These are phyloP conservation scores for Gyrodactylus salaris DNA, from an alignment of 1,140 invertebrate genomes.

Conservation along the genomic window DNA sequence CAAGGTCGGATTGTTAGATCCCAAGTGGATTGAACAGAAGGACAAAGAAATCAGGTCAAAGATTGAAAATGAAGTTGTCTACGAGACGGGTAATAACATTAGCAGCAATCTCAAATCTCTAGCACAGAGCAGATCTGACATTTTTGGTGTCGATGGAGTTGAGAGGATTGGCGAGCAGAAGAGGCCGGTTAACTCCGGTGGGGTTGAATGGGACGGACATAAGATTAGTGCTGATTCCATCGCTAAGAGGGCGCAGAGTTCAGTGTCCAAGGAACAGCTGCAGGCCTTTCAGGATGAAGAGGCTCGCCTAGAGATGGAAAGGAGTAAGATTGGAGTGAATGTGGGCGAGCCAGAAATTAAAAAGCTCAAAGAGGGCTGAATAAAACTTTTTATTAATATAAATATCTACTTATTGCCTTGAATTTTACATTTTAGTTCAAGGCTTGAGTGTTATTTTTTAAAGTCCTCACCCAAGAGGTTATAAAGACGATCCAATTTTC, in stretches of 20 bases:
- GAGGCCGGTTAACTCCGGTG: neutral
- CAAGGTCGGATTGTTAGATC: slow-evolving; percentile 48
- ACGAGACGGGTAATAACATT: slow-evolving; percentile 37
- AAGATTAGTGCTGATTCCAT: neutral
- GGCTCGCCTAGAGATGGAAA: neutral
- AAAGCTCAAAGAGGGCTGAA: neutral
- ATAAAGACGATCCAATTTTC: too few species aligned
- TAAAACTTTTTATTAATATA: too few species aligned
- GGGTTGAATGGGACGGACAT: neutral
- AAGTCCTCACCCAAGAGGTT: too few species aligned
- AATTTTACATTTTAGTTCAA: too few species aligned
- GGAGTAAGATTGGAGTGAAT: neutral
- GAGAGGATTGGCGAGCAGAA: slow-evolving; percentile 27
- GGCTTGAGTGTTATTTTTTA: too few species aligned
- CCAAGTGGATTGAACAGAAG: slow-evolving; percentile 78
- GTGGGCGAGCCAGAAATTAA: neutral
- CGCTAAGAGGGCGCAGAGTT: neutral
- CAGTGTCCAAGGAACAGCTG: neutral
- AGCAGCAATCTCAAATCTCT: slow-evolving; percentile 71
- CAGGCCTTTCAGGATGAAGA: neutral
- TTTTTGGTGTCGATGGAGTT: slow-evolving; percentile 93
- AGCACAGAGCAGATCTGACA: slow-evolving; percentile 90
- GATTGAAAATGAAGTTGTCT: slow-evolving; percentile 28
- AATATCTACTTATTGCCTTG: too few species aligned
- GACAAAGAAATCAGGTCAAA: slow-evolving; percentile 55